Evolutionary conservation across 2,888 invertebrate species (phyloP), one percentile per base, ranked within the genome.

Genomic region (Troides oblongomaculatus): DNA sequence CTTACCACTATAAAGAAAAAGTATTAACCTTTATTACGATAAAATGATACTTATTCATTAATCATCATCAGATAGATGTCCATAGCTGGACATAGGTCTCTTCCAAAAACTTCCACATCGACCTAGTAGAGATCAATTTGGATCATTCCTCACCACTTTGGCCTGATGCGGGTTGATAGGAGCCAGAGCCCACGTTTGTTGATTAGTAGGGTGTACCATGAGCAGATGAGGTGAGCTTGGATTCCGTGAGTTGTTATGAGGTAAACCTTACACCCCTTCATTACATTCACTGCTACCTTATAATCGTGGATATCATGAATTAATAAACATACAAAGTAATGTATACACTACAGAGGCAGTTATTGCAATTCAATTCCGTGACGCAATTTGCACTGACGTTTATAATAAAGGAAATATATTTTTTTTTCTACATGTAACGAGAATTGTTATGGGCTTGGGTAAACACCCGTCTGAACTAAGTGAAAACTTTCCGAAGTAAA

Each of bases 281-380:
- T 30, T 30, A 30, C 30, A 30, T 30, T 30, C 30, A 71, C 57
- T 64, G 61, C 67, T 25, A 4, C 61, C 43, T 67, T 14, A 7
- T 8, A 21, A 46, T 21, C 12, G 21, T 7, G 17, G 57, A 62
- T 14, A 14, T 46, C 18, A 57, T 23, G n/a, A 1, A n/a, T 21
- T 7, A 59, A 25, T 7, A 36, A 62, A 64, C 50, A 61, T 56
- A 67, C 7, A 17, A 7, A 58, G 56, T 61, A 64, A 21, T 71
- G 70, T 64, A 71, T 21, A 36, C 57, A 7, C 10, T n/a, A 46
- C 21, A 39, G 7, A 21, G 10, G 36, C 46, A 73, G 68, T 68
- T 74, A 77, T 73, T 73, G 73, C 74, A 61, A 25, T 67, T 23
- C 69, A 69, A 46, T 25, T 39, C 65, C 8, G 23, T 71, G 70